Evolutionary conservation across 2,888 invertebrate genomes (phyloP), one percentile per base, ranked within the genome.

Genomic region (Hydrotaea diabolus): DNA sequence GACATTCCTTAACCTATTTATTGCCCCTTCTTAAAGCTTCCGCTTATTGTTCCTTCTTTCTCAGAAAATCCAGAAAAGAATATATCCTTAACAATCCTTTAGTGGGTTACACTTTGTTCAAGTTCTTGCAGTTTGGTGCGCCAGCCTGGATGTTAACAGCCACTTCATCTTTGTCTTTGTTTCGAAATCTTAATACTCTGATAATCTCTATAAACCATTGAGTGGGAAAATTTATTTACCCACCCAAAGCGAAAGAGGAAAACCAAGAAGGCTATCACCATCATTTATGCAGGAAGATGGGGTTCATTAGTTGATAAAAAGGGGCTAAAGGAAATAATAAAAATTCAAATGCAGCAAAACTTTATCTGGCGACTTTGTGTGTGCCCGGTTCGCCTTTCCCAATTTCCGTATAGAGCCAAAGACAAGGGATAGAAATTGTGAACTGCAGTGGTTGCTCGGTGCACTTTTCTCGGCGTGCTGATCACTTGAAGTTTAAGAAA

Each of bases 321-420:
- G n/a, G 73, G 49, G 59, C 80, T 69, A 69, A 59, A 39, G 62
- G 59, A 69, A 53, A 69, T 55, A 83, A 80, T 71, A 72, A 83
- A 78, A 77, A 77, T 57, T 77, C 46, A 80, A 80, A 80, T 83
- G 80, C 46, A 69, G 55, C 1, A 19, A 78, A 83, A 80, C 43
- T 77, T 83, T 77, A 64, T 83, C 53, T 31, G 46, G 15, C 21
- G 46, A 66, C 1, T 7, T 15, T 1, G 9, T 69, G 13, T 69
- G 39, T n/a, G 62, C n/a, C n/a, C 13, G 0, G 11, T n/a, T 66
- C 26, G 5, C 17, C 62, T 64, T n/a, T 69, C 15, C 26, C 23
- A 13, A 55, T 53, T 17, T 57, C 46, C 77, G 59, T 69, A 69
- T 55, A 53, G 72, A 71, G 23, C 21, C 49, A 53, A 31, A 17